Conservation (phyloP, 2,113 vertebrate genomes). For the Carettochelys insculpta region DNA sequence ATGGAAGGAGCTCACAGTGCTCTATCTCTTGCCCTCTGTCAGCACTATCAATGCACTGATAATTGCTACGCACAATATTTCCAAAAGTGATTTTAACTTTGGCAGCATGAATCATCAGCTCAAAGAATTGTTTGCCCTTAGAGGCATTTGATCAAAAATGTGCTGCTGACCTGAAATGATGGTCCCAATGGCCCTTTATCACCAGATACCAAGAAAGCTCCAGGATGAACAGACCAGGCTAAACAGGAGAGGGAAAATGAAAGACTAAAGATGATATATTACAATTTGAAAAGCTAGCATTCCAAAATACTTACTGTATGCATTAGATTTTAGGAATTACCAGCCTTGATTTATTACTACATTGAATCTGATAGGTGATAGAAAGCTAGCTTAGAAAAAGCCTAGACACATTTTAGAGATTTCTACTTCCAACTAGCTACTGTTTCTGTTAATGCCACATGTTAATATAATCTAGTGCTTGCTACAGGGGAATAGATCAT, state of each 20-base stretch:
- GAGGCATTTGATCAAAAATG: constrained; percentile 13
- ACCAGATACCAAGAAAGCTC: neutral
- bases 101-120: neutral
- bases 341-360: neutral
- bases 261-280: neutral
- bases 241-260: neutral
- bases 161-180: neutral
- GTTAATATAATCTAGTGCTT: constrained; percentile 40
- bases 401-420: neutral
- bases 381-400: constrained; percentile 31
- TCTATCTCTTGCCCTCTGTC: neutral
- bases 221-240: neutral
- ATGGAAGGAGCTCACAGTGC: neutral
- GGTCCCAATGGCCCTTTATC: neutral
- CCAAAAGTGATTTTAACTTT: neutral
- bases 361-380: neutral
- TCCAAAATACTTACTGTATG: neutral
- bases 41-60: neutral
- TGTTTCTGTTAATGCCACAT: constrained; percentile 51
- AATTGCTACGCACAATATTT: neutral
- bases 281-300: neutral
- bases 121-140: neutral
- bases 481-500: neutral
- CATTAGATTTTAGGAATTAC: neutral
- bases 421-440: constrained; percentile 47